Conservation (phyloP, 2,797 vertebrate species). For the Thamnophis elegans region DNA sequence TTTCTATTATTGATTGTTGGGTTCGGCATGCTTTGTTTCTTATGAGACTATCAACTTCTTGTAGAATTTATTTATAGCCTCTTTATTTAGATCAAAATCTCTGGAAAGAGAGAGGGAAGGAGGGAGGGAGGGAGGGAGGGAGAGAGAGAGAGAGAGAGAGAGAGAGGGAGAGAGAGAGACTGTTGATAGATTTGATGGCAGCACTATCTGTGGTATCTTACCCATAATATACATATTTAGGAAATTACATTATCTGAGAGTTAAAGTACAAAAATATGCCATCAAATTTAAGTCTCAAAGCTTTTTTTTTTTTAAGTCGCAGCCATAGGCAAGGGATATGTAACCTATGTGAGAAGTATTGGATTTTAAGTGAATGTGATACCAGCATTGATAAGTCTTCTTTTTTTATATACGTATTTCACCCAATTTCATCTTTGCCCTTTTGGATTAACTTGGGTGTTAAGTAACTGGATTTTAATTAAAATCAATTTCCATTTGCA, state of each 20-base stretch:
- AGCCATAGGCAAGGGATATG: too few relatives aligned
- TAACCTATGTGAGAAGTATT: neutral
- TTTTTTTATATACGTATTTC: neutral
- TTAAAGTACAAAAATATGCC: neutral
- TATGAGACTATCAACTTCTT: neutral
- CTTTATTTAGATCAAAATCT: neutral
- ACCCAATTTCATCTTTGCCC: neutral
- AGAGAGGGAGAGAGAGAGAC: neutral
- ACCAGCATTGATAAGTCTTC: neutral
- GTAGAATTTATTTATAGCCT: neutral
- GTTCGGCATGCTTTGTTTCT: neutral
- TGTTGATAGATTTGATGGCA: neutral
- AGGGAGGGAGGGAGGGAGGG: too few relatives aligned
- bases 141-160: too few relatives aligned
- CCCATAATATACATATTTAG: neutral
- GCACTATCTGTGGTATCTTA: neutral
- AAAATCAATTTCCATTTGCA: neutral
- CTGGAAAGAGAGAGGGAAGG: neutral
- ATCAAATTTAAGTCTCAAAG: neutral
- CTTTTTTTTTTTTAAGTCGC: neutral
- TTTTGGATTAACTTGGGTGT: neutral
- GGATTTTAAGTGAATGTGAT: neutral
- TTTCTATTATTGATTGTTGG: constrained; percentile 6
- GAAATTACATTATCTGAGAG: neutral
- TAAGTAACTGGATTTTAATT: neutral